Evolutionary conservation across 2,113 vertebrate genomes (phyloP), one percentile per base, ranked within the genome.

Genomic region (Chascanopsetta lugubris): DNA sequence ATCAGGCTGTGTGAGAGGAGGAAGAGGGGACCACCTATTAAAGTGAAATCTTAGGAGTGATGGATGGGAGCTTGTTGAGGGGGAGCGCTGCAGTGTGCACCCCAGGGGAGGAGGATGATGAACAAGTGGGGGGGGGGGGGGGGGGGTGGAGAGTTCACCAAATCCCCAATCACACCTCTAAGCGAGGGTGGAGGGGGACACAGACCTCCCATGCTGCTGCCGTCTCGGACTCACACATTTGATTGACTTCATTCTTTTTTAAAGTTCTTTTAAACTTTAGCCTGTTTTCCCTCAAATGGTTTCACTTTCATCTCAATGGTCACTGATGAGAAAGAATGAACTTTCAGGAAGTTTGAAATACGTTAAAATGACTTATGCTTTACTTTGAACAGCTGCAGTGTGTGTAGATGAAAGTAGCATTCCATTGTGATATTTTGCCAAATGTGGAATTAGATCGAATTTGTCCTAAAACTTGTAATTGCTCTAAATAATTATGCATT

Each of bases 11-110:
- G 81, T 75, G 76, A 80, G 74, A 67, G 67, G 80, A 86, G 83
- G 78, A 86, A 84, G 72, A 86, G 82, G n/a, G 34, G 89, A 90
- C 88, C 88, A 90, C 87, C 88, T 91, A 90, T 86, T 83, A 85
- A 87, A 89, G 77, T 87, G 89, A 90, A 88, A 90, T 89, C 72
- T 87, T 82, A 89, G 89, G 77, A 86, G 87, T 90, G 91, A 92
- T 90, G 87, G 91, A 92, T 92, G 85, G 83, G 84, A 82, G 76
- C 78, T 68, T 68, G 83, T 84, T 88, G 84, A 77, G 61, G 79
- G 87, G 82, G 85, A 80, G 84, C 54, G 26, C 59, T 67, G 72
- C 61, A 69, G 73, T 70, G 60, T 55, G 36, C 72, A 86, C 80
- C 86, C 82, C 84, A 82, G 79, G 77, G 84, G 68, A 80, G 79